phyloP scores from a whole-genome alignment of 2,797 vertebrate species.

The Esox masquinongy region DNA sequence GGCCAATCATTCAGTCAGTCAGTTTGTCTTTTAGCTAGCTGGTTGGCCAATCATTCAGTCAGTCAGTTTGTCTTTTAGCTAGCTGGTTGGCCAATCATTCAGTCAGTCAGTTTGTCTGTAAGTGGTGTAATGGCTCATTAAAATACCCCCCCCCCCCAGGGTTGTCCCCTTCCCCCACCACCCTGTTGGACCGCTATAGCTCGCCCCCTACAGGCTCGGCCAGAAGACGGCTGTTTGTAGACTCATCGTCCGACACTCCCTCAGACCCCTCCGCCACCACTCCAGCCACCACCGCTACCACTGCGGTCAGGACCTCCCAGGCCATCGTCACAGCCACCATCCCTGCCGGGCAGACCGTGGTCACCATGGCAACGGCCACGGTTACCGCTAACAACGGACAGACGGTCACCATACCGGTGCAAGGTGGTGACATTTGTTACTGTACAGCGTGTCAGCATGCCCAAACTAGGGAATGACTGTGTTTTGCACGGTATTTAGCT shows the following conservation, averaged over 20 bases:
- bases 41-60: no score
- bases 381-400: conserved; percentile 90
- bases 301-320: conserved; percentile 67
- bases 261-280: conserved; percentile 33
- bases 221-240: conserved; percentile 81
- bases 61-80: no score
- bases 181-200: conserved; percentile 82
- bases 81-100: not conserved
- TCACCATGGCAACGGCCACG: conserved; percentile 88
- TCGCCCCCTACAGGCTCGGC: conserved; percentile 78
- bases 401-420: conserved; percentile 88
- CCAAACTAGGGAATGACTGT: not conserved
- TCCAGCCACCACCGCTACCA: conserved; percentile 21
- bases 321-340: conserved; percentile 79
- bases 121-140: no score
- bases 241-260: conserved; percentile 49
- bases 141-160: conserved; percentile 51
- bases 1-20: no score
- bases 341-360: conserved; percentile 88
- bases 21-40: no score
- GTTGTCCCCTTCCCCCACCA: conserved; percentile 77
- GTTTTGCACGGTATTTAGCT: not conserved
- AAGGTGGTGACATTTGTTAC: conserved; percentile 77
- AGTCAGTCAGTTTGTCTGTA: not conserved
- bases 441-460: not conserved